Percentiles rank a stretch among this genome's conserved stretches.
Evolutionary conservation across 1,140 invertebrate species (phyloP).

Genomic region (honey bee (Apis mellifera)): Amel_HAv3.1 CM009932.2:15615501-15616000

Average conservation of each 20-base stretch:
- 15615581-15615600: slow-evolving; percentile 56
- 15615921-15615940: background rate
- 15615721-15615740: slow-evolving; percentile 27
- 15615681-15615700: slow-evolving; percentile 41
- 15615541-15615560: slow-evolving; percentile 42
- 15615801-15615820: background rate
- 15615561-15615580: slow-evolving; percentile 54
- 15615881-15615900: background rate
- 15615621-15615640: slow-evolving; percentile 27
- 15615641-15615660: slow-evolving; percentile 44
- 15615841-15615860: background rate
- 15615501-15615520: slow-evolving; percentile 64
- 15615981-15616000: background rate
- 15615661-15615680: slow-evolving; percentile 36
- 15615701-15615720: slow-evolving; percentile 45
- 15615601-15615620: slow-evolving; percentile 42
- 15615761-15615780: background rate
- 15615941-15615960: background rate
- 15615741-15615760: slow-evolving; percentile 24
- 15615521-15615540: slow-evolving; percentile 44
- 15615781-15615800: background rate
- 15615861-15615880: background rate
- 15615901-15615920: background rate
- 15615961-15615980: background rate
- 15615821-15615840: background rate